Evolutionary conservation across 2,113 vertebrate species (phyloP).

Genomic region (Dunckerocampus dactyliophorus): DNA sequence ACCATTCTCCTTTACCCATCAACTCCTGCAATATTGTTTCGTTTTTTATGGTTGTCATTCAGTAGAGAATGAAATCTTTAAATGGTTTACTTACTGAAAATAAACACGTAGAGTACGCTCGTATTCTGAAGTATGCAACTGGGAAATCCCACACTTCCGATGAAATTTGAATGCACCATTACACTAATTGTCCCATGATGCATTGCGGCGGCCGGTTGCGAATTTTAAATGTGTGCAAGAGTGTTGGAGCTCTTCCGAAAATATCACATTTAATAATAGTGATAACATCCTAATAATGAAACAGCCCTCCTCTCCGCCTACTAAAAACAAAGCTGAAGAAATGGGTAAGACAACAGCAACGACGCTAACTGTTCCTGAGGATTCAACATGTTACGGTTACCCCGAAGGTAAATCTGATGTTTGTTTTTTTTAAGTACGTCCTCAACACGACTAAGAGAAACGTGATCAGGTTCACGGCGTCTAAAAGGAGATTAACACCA

Average conservation of each 20-base stretch:
- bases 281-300: not conserved
- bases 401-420: not conserved
- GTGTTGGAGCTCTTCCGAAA: not conserved
- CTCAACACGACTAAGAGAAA: not conserved
- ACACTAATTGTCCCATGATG: conserved; percentile 52
- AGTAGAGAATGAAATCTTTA: too few species aligned
- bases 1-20: too few species aligned
- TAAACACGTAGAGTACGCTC: too few species aligned
- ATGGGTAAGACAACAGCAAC: not conserved
- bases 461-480: not conserved
- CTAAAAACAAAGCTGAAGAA: not conserved
- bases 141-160: not conserved
- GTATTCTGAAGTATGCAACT: not conserved
- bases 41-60: too few species aligned
- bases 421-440: not conserved
- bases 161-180: not conserved
- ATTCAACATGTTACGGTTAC: not conserved
- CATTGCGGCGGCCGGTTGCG: conserved; percentile 28
- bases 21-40: too few species aligned
- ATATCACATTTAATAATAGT: not conserved
- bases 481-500: conserved; percentile 33
- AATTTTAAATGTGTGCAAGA: conserved; percentile 63
- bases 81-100: too few species aligned
- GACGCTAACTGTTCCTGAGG: conserved; percentile 28
- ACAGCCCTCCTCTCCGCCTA: not conserved